A percentile compares a stretch with the other conserved stretches of the same genome.
phyloP scores from a whole-genome alignment of 1,140 invertebrate species.

The Luehdorfia chinensis region DNA sequence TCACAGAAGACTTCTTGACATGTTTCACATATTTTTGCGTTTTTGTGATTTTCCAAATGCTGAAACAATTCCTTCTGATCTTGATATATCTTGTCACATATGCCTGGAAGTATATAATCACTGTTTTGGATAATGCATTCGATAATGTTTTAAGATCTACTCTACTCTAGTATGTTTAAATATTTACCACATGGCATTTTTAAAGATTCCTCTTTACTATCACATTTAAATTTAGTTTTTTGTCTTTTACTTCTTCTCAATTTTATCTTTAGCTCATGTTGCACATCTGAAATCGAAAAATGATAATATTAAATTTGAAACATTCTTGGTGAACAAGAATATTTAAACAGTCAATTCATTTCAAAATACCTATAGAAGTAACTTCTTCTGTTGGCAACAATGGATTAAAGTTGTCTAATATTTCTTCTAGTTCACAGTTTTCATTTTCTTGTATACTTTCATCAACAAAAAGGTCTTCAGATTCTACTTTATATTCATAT shows the following conservation, averaged over 20 bases:
- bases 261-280: constrained; percentile 2
- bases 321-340: not conserved
- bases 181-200: constrained; percentile 14
- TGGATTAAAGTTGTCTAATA: not conserved
- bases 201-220: constrained; percentile 3
- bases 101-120: constrained; percentile 44
- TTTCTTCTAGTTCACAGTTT: not conserved
- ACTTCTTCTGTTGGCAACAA: not conserved
- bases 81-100: constrained; percentile 39
- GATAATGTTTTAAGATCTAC: no score
- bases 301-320: not conserved
- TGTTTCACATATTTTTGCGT: constrained; percentile 26
- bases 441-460: not conserved
- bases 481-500: not conserved
- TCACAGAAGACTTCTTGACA: constrained; percentile 32
- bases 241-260: not conserved
- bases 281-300: not conserved
- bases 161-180: no score
- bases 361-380: not conserved
- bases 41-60: constrained; percentile 36
- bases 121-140: no score
- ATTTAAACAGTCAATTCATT: not conserved
- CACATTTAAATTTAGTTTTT: not conserved
- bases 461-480: not conserved
- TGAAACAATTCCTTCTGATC: constrained; percentile 20